A percentile compares a stretch with the other conserved stretches of the same genome.
phyloP scores from a whole-genome alignment of 2,797 vertebrate genomes.

The Champsocephalus esox region DNA sequence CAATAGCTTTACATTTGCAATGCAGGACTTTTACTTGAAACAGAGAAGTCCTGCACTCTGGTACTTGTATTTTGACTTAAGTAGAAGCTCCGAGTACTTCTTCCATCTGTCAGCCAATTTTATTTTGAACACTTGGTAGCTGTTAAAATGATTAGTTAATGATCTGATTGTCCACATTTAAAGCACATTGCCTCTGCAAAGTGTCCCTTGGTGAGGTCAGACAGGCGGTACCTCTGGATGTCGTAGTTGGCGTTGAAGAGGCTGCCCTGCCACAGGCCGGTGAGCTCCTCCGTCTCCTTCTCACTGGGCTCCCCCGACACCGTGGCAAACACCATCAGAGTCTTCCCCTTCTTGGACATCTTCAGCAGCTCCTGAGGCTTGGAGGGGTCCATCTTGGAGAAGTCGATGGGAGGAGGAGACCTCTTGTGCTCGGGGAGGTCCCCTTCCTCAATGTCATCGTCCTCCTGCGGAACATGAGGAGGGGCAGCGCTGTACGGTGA shows the following conservation, averaged over 20 bases:
- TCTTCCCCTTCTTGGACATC: conserved; percentile 96
- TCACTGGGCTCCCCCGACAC: conserved; percentile 93
- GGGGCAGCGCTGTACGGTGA: not conserved
- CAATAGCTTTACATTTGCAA: too few species aligned
- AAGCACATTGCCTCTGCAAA: not conserved
- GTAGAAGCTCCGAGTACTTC: not conserved
- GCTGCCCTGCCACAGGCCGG: conserved; percentile 94
- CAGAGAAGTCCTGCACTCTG: too few species aligned
- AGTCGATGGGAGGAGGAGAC: conserved; percentile 91
- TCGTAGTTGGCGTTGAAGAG: conserved; percentile 99
- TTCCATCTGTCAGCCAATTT: not conserved
- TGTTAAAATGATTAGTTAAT: not conserved
- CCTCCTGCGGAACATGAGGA: conserved; percentile 80
- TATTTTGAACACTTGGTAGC: not conserved
- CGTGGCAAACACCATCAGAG: conserved; percentile 95
- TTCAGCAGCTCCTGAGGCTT: conserved; percentile 94
- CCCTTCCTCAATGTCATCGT: conserved; percentile 96
- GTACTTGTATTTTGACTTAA: too few species aligned
- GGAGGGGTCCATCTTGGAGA: conserved; percentile 91
- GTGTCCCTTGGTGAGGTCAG: not conserved
- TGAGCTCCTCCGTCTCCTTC: conserved; percentile 96
- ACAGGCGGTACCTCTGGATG: conserved; percentile 88
- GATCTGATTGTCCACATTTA: not conserved
- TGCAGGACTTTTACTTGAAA: too few species aligned
- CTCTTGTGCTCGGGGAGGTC: conserved; percentile 96